Base-by-base conservation (phyloP, 2,888 invertebrate species). In the Ectemnius continuus region DNA sequence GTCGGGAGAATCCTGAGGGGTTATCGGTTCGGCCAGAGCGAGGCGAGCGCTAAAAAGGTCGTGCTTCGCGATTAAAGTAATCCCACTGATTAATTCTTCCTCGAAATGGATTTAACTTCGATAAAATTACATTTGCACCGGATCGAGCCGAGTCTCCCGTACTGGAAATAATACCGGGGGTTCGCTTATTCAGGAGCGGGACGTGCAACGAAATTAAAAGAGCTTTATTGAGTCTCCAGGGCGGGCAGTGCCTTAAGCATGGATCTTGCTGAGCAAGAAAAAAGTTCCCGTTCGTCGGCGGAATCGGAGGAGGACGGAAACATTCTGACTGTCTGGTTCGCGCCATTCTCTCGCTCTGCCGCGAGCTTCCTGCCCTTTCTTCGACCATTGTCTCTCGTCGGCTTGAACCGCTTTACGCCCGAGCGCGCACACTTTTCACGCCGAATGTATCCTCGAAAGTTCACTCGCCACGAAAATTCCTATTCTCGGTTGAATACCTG, bases 31-130 rank as follows among this genome's bases (percentile, higher is more conserved):
- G n/a, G 13, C 4, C 5, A 14, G 23, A 3, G n/a, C 14, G n/a
- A 16, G 60, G 11, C 45, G 36, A 26, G 16, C n/a, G 28, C 23
- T 14, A 26, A 60, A 60, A 46, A 6, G 20, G 16, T n/a, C 18
- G 11, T 11, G 2, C 45, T 61, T 46, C 16, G 16, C 61, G 16
- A 11, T 46, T 16, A 14, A 46, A 48, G 68, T 62, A 63, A 60
- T 75, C 62, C 61, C 75, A 62, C 64, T n/a, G 61, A 48, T 23
- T 58, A 60, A 67, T 58, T 68, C 70, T 11, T 62, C 64, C 18
- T 65, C 68, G 28, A 63, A 71, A 77, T 61, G 71, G 75, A 75
- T 77, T 77, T 77, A 52, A 75, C 75, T 77, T 69, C 60, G 67
- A 18, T 66, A 63, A 64, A 76, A 77, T 75, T 68, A 60, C 71